Conservation (phyloP, 1,140 invertebrate species). For the Halesus radiatus region DNA sequence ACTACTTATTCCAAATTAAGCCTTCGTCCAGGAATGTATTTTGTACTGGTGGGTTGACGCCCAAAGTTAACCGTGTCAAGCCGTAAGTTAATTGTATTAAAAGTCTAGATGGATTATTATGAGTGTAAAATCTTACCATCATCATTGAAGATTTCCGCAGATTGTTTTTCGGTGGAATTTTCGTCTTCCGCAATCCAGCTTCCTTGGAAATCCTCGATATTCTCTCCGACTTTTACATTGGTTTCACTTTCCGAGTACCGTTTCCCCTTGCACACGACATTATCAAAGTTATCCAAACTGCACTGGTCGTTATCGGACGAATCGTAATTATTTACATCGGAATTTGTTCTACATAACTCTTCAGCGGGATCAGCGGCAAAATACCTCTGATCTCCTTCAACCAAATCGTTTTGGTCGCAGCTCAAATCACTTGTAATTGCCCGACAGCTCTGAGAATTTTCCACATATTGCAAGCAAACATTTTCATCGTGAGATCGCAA, state of each 20-base stretch:
- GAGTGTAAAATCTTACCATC: slow-evolving; percentile 28
- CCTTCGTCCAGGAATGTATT: too few species aligned
- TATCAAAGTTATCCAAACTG: slow-evolving; percentile 37
- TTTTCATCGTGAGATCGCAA: slow-evolving; percentile 19
- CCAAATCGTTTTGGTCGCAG: background rate
- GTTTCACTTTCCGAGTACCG: background rate
- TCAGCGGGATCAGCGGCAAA: background rate
- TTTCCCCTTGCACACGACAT: background rate
- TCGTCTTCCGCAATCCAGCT: slow-evolving; percentile 26
- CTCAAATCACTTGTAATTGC: background rate
- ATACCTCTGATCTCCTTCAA: background rate
- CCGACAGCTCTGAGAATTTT: slow-evolving; percentile 16
- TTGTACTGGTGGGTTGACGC: too few species aligned
- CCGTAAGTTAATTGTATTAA: too few species aligned
- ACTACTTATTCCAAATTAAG: too few species aligned
- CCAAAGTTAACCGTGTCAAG: too few species aligned
- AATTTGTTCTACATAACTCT: background rate
- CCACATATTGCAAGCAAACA: background rate
- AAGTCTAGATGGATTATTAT: too few species aligned
- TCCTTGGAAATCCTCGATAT: slow-evolving; percentile 13
- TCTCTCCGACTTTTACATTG: background rate
- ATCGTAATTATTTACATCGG: background rate
- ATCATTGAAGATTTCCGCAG: slow-evolving; percentile 41
- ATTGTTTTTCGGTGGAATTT: background rate
- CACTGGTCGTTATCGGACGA: slow-evolving; percentile 43